Evolutionary conservation across 2,797 vertebrate genomes (phyloP).

Genomic region (Enteromius paludinosus): DNA sequence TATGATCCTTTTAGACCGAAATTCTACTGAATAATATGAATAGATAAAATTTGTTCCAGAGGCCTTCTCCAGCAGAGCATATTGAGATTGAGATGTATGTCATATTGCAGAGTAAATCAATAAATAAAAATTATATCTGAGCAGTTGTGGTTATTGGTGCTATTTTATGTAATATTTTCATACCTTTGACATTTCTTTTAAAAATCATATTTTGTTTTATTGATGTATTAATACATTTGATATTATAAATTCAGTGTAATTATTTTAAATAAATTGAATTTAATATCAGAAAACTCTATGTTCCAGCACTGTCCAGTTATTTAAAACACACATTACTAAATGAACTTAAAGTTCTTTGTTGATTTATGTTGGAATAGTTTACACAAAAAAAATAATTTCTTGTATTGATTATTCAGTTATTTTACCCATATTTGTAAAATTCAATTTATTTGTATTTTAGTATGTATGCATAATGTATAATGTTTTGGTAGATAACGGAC

Average conservation of each 20-base stretch:
- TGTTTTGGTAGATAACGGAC: not conserved
- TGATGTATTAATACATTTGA: not conserved
- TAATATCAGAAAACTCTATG: not conserved
- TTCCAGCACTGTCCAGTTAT: not conserved
- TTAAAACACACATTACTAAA: not conserved
- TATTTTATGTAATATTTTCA: not conserved
- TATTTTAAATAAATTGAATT: not conserved
- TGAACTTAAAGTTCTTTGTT: not conserved
- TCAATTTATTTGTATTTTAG: not conserved
- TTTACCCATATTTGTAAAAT: not conserved
- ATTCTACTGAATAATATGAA: slow-evolving; percentile 33
- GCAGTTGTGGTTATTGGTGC: slow-evolving; percentile 28
- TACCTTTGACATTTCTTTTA: not conserved
- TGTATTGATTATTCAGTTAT: slow-evolving; percentile 2
- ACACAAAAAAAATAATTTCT: not conserved
- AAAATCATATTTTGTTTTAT: not conserved
- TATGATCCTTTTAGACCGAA: slow-evolving; percentile 50
- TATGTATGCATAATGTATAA: not conserved
- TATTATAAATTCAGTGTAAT: not conserved
- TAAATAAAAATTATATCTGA: slow-evolving; percentile 68
- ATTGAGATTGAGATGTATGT: slow-evolving; percentile 55
- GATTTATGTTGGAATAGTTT: not conserved
- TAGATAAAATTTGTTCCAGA: slow-evolving; percentile 45
- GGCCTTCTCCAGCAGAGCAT: slow-evolving; percentile 61
- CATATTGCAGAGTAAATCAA: slow-evolving; percentile 70